Evolutionary conservation across 2,797 vertebrate species (phyloP).

Genomic region (Oreonectes daqikongensis): DNA sequence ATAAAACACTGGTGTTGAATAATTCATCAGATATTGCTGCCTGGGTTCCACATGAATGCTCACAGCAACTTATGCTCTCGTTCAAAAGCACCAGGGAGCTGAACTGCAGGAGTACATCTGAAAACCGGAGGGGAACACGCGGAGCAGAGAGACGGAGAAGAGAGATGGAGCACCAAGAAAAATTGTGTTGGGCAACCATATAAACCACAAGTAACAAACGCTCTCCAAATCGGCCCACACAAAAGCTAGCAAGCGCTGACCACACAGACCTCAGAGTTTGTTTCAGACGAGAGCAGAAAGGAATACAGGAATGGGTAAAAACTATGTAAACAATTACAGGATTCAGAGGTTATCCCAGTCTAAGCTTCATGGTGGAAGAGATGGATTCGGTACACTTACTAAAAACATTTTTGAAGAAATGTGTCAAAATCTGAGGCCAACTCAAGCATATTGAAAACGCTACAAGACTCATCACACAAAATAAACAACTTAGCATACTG

Average conservation of each 20-base stretch:
- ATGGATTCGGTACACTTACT: not conserved
- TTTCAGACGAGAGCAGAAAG: not conserved
- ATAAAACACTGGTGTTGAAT: constrained; percentile 68
- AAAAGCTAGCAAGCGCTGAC: constrained; percentile 25
- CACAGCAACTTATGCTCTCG: constrained; percentile 56
- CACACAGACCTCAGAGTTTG: constrained; percentile 10
- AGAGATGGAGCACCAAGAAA: constrained; percentile 49
- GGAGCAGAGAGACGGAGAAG: constrained; percentile 40
- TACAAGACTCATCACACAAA: constrained; percentile 1
- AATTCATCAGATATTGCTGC: constrained; percentile 73
- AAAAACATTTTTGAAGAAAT: constrained; percentile 9
- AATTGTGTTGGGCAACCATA: constrained; percentile 13
- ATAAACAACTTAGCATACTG: no score
- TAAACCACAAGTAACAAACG: constrained; percentile 19
- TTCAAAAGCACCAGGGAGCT: constrained; percentile 64
- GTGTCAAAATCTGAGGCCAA: constrained; percentile 4
- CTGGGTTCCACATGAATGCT: constrained; percentile 71
- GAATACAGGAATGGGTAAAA: not conserved
- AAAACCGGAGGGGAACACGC: constrained; percentile 34
- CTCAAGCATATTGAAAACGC: not conserved
- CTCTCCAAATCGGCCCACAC: constrained; percentile 30
- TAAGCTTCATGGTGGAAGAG: not conserved
- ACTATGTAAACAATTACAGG: constrained; percentile 12
- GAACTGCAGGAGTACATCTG: constrained; percentile 44
- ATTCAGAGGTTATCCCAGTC: not conserved